Evolutionary conservation across 2,113 vertebrate genomes (phyloP).

Genomic region (Taxidea taxus): DNA sequence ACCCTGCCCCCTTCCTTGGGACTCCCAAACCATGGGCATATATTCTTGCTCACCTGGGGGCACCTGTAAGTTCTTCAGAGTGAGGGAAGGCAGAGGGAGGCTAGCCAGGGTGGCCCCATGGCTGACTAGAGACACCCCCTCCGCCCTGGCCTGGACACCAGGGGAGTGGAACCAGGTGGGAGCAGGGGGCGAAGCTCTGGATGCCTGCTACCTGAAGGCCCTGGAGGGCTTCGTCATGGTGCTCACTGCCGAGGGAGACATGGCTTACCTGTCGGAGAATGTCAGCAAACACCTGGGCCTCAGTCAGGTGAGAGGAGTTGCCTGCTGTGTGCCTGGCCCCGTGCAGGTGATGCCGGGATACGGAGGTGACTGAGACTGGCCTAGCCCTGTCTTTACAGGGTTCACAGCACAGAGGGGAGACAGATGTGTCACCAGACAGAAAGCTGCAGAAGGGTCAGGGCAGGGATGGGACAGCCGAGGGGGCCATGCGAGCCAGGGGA

Average conservation of each 20-base stretch:
- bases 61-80: background rate
- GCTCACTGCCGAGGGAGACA: conserved; percentile 89
- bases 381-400: background rate
- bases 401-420: background rate
- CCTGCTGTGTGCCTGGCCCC: background rate
- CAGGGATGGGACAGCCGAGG: background rate
- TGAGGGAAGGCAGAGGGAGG: background rate
- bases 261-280: conserved; percentile 91
- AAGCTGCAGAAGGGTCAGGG: background rate
- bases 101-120: background rate
- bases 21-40: background rate
- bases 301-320: conserved; percentile 84
- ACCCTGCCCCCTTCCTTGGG: background rate
- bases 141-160: conserved; percentile 13
- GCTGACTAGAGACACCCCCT: background rate
- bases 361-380: background rate
- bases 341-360: background rate
- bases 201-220: conserved; percentile 87
- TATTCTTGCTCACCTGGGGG: background rate
- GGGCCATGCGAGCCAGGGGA: background rate
- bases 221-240: conserved; percentile 92
- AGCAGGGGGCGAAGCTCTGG: conserved; percentile 80
- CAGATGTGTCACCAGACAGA: background rate
- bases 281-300: conserved; percentile 91
- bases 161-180: conserved; percentile 78